Evolutionary conservation across 2,888 invertebrate species (phyloP), one percentile per base, ranked within the genome.

Genomic region (Tiphia femorata): DNA sequence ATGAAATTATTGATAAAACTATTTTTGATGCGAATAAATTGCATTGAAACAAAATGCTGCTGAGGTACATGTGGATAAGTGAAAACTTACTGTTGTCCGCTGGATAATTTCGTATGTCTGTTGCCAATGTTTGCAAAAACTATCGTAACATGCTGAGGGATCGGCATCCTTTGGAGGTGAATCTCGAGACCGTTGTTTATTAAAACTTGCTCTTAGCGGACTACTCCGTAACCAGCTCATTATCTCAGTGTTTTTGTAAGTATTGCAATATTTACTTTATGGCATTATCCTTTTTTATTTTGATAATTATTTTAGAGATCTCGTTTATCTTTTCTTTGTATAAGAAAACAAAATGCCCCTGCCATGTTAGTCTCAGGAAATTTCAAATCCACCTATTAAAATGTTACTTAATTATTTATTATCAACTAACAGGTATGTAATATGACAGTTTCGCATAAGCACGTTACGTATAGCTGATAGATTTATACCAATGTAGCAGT

Each of bases 61-160:
- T n/a, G 6, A n/a, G 19, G 5, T 42, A 42, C 8, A 10, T 14
- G 10, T 8, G 51, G 21, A 43, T 33, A 57, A 55, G 62, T 54
- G 63, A 10, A 19, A 38, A 59, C 68, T 76, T 78, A 90, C 91
- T 85, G 91, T 88, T 35, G 90, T 91, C 70, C 90, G 88, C 65
- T 88, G 85, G 72, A 96, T 94, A 56, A 96, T 94, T 67, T 94
- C 94, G 75, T 90, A 86, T 1, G 93, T 94, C 82, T 97, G 96
- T 77, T 95, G 93, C 96, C 97, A 97, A 82, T 97, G 97, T 81
- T 94, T 94, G 81, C 92, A 92, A 85, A 96, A 96, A 76, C 96
- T 96, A 83, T 93, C 95, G 79, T 93, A 94, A 84, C 96, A 96
- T 5, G 96, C 96, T 49, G 93, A 91, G 0, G 95, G 93, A 85